Evolutionary conservation across 2,888 invertebrate genomes (phyloP), one percentile per base, ranked within the genome.

Genomic region (Lithophane socia): DNA sequence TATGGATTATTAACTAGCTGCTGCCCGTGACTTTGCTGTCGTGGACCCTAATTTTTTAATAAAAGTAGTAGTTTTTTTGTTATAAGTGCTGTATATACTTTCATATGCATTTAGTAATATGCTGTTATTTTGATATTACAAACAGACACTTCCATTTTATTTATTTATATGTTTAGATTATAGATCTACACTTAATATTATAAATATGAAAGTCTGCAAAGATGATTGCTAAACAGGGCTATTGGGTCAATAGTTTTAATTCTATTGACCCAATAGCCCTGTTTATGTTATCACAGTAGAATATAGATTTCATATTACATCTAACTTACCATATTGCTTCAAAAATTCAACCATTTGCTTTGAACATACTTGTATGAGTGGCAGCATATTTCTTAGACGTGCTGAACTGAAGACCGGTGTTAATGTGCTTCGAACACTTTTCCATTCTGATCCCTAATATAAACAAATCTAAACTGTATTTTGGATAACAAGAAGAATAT

Each of bases 391-490:
- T 85, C 95, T 96, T 68, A 97, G 87, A 52, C 97, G 96, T n/a
- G 96, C 94, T 18, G 97, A 97, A 85, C 97, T 97, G 87, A 97
- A 97, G 1, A 97, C 94, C 4, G 97, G 97, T 13, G 97, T 97
- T 77, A 97, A 88, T 24, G 94, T 94, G 79, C 96, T 95, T 54
- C 97, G 91, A 5, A 97, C 96, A 65, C 92, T 92, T 91, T 97
- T 97, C 97, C 97, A 97, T 93, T 97, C 96, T 77, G 92, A 85
- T 10, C 97, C 97, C 95, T 96, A 74, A 73, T 37, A 37, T 37
- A 86, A 79, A 70, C 37, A 44, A 54, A n/a, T 54, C 7, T 16
- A 29, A 56, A 54, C 42, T 65, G 16, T 44, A 52, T 60, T 66
- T 56, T 58, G 3, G 0, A 9, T 16, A 47, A 44, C 21, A 10